Evolutionary conservation across 2,797 vertebrate species (phyloP).

Genomic region (Erpetoichthys calabaricus): DNA sequence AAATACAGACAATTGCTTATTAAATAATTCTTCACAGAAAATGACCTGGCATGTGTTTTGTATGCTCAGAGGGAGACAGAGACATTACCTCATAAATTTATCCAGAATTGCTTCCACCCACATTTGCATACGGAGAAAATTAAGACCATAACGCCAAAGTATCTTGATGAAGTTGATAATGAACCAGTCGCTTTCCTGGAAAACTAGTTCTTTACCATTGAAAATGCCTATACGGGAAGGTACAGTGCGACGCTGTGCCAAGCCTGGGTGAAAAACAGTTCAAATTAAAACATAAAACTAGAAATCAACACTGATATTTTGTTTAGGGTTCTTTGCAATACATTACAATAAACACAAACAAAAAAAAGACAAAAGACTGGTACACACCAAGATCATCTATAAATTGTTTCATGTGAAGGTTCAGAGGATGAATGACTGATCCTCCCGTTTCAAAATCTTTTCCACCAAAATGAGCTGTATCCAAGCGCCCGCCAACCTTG

Average conservation of each 20-base stretch:
- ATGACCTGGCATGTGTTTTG: no score
- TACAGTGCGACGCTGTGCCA: conserved; percentile 27
- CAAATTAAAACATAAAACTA: neutral
- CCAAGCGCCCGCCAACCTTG: conserved; percentile 64
- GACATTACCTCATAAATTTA: conserved; percentile 84
- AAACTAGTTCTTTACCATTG: conserved; percentile 70
- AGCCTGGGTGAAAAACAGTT: conserved; percentile 30
- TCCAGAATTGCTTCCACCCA: conserved; percentile 82
- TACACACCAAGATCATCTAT: conserved; percentile 66
- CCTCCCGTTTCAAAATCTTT: conserved; percentile 69
- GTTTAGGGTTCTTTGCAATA: neutral
- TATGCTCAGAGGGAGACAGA: neutral
- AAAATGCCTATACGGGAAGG: conserved; percentile 58
- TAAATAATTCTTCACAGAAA: no score
- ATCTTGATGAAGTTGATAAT: conserved; percentile 67
- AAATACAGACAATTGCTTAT: no score
- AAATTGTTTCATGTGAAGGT: conserved; percentile 89
- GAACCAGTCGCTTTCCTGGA: conserved; percentile 83
- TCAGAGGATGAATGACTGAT: conserved; percentile 71
- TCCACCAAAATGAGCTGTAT: conserved; percentile 53
- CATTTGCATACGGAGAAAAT: conserved; percentile 72
- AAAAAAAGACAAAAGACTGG: neutral
- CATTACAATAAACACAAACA: no score
- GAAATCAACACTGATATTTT: neutral
- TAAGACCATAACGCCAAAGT: conserved; percentile 77